A percentile compares a stretch with the other conserved stretches of the same genome.
Conservation (phyloP, 2,113 vertebrate species). For the Notarius quadriscutis region DNA sequence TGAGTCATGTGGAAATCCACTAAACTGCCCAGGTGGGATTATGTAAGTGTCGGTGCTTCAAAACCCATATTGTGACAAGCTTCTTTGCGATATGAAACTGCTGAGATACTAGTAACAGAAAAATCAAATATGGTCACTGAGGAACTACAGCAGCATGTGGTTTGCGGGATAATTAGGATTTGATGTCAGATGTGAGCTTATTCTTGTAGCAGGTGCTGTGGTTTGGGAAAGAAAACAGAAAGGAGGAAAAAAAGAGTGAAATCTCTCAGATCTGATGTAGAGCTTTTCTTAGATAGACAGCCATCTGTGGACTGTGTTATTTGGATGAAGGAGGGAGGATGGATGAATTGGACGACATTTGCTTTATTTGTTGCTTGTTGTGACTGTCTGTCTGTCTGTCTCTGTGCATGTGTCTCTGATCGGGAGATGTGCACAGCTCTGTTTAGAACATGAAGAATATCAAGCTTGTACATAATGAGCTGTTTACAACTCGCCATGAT, state of each 20-base stretch:
- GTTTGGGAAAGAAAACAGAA: constrained; percentile 9
- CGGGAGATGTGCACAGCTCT: constrained; percentile 2
- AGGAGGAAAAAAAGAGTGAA: not conserved
- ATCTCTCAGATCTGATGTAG: constrained; percentile 28
- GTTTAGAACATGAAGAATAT: constrained; percentile 25
- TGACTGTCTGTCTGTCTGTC: constrained; percentile 1
- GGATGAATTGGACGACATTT: constrained; percentile 17
- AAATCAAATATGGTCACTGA: not conserved
- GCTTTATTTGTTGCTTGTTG: constrained; percentile 16
- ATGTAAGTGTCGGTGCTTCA: constrained; percentile 19
- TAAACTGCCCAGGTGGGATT: constrained; percentile 25
- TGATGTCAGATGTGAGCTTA: constrained; percentile 20
- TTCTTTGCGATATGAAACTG: not conserved
- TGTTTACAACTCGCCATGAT: not conserved
- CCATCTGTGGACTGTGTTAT: constrained; percentile 46
- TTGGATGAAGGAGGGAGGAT: constrained; percentile 14
- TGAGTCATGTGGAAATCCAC: constrained; percentile 28
- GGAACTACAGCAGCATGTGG: not conserved
- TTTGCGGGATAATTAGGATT: constrained; percentile 25
- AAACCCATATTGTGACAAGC: constrained; percentile 7
- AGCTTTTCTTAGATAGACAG: constrained; percentile 35
- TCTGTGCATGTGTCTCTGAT: constrained; percentile 24
- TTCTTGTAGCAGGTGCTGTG: constrained; percentile 21
- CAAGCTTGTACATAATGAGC: constrained; percentile 21
- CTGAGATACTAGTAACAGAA: not conserved